Base-by-base conservation (phyloP, 2,797 vertebrate species). In the Podarcis siculus region DNA sequence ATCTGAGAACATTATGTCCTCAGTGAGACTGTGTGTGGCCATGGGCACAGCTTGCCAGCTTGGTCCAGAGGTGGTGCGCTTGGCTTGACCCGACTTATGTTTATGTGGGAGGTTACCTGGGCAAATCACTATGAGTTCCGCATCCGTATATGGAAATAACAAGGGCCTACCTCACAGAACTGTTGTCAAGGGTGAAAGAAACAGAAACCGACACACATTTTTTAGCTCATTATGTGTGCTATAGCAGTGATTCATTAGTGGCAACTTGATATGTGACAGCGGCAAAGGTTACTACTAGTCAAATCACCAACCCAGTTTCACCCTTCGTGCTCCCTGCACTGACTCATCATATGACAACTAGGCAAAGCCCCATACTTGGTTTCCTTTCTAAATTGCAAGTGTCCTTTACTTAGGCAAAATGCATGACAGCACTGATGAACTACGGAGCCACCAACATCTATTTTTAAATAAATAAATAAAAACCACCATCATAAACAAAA, bases 221-320 rank as follows among this genome's bases (percentile, higher is more conserved):
- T 73, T 64, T 30, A 66, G 42, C 32, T 39, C 13, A 27, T 49
- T 67, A 69, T 76, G 37, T 25, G 21, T 73, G 39, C 30, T 23
- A 30, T 37, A 73, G 35, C 8, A 76, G n/a, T 76, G 61, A 81
- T 5, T 81, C 8, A 25, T 55, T 4, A 75, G 30, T 25, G 32
- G 21, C n/a, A 30, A 37, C 13, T 35, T 6, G 25, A 27, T 25
- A 55, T 55, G 61, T 15, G 12, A 73, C 39, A 55, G 7, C 71
- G 30, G 15, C 37, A 81, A 42, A 69, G 39, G 42, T 73, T 45
- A 37, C n/a, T 32, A n/a, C 9, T 32, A 71, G 66, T 71, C 69
- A 76, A 76, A 23, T 55, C 45, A 15, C 19, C 66, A 32, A 64
- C 42, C 79, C 55, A 81, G 78, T 89, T 86, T 89, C 78, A 61